A percentile compares a stretch with the other conserved stretches of the same genome.
Evolutionary conservation across 2,888 invertebrate species (phyloP).

Genomic region (Tanytarsus gracilentus): DNA sequence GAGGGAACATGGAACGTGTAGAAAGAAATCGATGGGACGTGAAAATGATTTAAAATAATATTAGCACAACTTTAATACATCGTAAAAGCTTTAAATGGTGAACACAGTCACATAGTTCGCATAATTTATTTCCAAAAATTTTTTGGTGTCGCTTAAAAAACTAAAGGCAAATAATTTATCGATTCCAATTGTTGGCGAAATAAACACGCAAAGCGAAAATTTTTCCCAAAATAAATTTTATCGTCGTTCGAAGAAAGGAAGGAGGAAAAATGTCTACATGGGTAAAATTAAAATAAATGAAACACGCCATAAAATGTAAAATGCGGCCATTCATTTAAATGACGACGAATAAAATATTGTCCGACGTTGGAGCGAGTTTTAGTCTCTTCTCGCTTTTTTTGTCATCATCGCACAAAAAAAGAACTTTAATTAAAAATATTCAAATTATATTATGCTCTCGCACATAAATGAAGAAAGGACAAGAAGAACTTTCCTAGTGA

Average conservation of each 20-base stretch:
- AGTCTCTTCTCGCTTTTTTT: too few relatives aligned
- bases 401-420: too few relatives aligned
- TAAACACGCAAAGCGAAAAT: neutral
- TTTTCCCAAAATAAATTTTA: neutral
- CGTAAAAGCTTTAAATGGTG: too few relatives aligned
- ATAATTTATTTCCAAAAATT: too few relatives aligned
- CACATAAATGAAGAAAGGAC: neutral
- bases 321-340: slow-evolving; percentile 11
- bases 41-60: too few relatives aligned
- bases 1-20: too few relatives aligned
- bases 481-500: neutral
- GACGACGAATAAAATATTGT: slow-evolving; percentile 9
- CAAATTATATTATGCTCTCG: slow-evolving; percentile 4
- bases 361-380: too few relatives aligned
- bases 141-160: too few relatives aligned
- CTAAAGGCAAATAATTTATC: too few relatives aligned
- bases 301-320: slow-evolving; percentile 9
- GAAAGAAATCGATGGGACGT: too few relatives aligned
- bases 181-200: slow-evolving; percentile 1
- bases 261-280: slow-evolving; percentile 8
- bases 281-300: slow-evolving; percentile 13
- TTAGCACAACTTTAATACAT: too few relatives aligned
- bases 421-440: slow-evolving; percentile 26
- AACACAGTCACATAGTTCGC: too few relatives aligned
- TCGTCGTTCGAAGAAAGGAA: neutral